A percentile compares a stretch with the other conserved stretches of the same genome.
Conservation (phyloP, 2,113 vertebrate species). For the Myotis yumanensis region DNA sequence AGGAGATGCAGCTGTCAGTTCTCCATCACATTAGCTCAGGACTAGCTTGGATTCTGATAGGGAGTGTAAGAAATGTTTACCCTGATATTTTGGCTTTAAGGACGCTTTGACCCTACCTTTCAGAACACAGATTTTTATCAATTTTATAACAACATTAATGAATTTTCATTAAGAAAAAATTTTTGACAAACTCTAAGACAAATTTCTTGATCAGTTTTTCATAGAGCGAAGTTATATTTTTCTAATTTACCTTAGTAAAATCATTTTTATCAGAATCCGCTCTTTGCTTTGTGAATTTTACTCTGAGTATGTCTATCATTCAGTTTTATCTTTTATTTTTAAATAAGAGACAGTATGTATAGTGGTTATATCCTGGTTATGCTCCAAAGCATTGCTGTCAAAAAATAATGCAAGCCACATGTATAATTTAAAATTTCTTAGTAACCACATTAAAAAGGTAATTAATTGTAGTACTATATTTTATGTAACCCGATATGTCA, state of each 20-base stretch:
- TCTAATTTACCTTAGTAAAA: slow-evolving; percentile 43
- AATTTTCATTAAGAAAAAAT: slow-evolving; percentile 36
- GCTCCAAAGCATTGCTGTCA: background rate
- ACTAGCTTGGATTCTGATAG: background rate
- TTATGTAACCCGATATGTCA: background rate
- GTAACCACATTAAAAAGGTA: background rate
- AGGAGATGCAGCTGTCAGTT: background rate
- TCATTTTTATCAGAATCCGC: background rate
- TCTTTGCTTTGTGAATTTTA: slow-evolving; percentile 32
- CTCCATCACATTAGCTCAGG: background rate
- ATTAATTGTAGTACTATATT: slow-evolving; percentile 25
- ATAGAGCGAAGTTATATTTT: slow-evolving; percentile 11
- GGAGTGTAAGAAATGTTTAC: background rate
- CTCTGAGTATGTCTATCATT: slow-evolving; percentile 10
- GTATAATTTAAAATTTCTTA: background rate
- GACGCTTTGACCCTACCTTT: background rate
- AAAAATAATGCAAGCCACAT: background rate
- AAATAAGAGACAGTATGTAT: background rate
- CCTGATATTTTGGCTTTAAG: background rate
- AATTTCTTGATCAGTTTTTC: background rate
- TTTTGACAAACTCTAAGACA: slow-evolving; percentile 17
- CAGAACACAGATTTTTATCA: background rate
- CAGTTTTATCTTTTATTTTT: slow-evolving; percentile 1
- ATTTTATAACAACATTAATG: background rate
- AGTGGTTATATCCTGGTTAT: background rate